Percentiles rank a stretch among this genome's conserved stretches.
Evolutionary conservation across 2,888 invertebrate species (phyloP).

Genomic region (Polia nebulosa): DNA sequence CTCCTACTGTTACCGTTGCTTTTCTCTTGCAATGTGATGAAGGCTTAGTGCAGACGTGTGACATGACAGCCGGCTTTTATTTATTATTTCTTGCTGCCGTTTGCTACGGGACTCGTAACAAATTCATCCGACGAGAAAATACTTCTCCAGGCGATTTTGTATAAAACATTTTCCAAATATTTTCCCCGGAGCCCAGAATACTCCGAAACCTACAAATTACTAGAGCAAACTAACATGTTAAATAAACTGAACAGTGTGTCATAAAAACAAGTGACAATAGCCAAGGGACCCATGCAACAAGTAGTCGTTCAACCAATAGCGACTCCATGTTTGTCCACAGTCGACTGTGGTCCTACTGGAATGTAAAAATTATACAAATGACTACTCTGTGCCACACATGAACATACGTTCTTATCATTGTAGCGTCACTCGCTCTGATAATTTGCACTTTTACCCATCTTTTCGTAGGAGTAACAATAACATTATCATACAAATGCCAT

Average conservation of each 20-base stretch:
- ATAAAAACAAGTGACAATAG: constrained; percentile 55
- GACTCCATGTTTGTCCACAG: constrained; percentile 45
- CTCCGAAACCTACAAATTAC: constrained; percentile 24
- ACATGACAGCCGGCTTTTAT: constrained; percentile 48
- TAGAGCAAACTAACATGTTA: constrained; percentile 38
- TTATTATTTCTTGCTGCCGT: constrained; percentile 48
- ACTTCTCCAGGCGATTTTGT: neutral
- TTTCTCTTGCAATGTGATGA: constrained; percentile 56
- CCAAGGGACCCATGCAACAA: constrained; percentile 59
- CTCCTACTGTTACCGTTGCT: constrained; percentile 46
- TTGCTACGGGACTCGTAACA: neutral
- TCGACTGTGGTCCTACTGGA: constrained; percentile 66
- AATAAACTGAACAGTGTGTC: constrained; percentile 45
- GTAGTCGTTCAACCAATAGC: constrained; percentile 53
- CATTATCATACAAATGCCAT: constrained; percentile 85
- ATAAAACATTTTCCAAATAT: neutral
- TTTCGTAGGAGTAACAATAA: constrained; percentile 82
- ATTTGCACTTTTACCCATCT: constrained; percentile 86
- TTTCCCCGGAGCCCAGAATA: neutral
- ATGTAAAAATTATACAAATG: constrained; percentile 86
- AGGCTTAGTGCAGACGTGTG: constrained; percentile 53
- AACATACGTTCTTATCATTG: constrained; percentile 74
- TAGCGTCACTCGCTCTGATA: constrained; percentile 72
- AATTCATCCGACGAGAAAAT: neutral
- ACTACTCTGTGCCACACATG: constrained; percentile 75